phyloP scores from a whole-genome alignment of 92 coral and sea anemone genomes.

The Heliopora coerulea region DNA sequence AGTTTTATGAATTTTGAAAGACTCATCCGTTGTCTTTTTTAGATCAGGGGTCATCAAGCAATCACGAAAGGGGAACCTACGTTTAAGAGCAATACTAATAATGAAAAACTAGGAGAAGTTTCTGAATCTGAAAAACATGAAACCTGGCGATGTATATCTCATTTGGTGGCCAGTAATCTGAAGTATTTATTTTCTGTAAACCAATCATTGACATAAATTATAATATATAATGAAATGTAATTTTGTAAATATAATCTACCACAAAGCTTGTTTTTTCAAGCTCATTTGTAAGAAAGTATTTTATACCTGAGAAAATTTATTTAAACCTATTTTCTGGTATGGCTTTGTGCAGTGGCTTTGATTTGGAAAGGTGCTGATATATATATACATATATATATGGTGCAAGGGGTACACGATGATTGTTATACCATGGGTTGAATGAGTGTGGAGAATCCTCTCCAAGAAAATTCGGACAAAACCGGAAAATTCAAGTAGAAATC shows the following conservation, averaged over 20 bases:
- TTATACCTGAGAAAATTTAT: not conserved
- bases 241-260: not conserved
- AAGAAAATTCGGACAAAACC: too few relatives aligned
- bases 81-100: not conserved
- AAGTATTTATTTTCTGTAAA: conserved; percentile 13
- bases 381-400: too few relatives aligned
- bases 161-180: not conserved
- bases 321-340: not conserved
- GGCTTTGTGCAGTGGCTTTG: not conserved
- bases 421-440: too few relatives aligned
- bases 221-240: conserved; percentile 21
- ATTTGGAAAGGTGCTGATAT: too few relatives aligned
- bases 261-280: not conserved
- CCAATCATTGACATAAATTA: not conserved
- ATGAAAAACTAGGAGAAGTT: too few relatives aligned
- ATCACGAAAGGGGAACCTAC: not conserved
- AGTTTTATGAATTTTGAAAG: too few relatives aligned
- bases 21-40: too few relatives aligned
- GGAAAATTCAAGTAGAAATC: too few relatives aligned
- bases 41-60: not conserved
- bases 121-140: too few relatives aligned
- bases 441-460: too few relatives aligned
- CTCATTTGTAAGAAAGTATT: not conserved
- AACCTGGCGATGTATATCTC: not conserved
- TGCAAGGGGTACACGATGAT: too few relatives aligned